Evolutionary conservation across 2,797 vertebrate species (phyloP), one percentile per base, ranked within the genome.

Genomic region (Coccyzus lansbergi): DNA sequence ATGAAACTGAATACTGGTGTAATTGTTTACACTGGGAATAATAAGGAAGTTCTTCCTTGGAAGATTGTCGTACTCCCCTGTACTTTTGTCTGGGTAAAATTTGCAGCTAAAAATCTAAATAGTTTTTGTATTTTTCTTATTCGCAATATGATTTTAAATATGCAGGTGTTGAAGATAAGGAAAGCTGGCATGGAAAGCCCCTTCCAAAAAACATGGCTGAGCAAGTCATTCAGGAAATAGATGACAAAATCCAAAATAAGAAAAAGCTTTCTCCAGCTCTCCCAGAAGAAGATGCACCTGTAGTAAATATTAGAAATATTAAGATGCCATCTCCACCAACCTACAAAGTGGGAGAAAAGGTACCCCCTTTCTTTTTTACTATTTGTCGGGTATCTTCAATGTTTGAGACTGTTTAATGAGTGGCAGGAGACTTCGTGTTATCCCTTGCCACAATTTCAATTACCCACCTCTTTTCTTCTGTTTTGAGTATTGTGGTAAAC

Each of bases 261-360:
- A 99, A 99, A 97, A 99, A 98, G 86, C 97, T 99, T 95, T 98
- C 98, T 93, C 98, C 99, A 1, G 96, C 98, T 0, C 96, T 98
- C 28, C 99, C 99, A 0, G 95, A 98, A 59, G 99, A 99, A 93
- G 98, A 99, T 55, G 98, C 98, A 26, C 99, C 99, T 14, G 89
- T 97, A 0, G 97, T 99, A 92, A 98, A 98, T 95, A 98, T 99
- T 93, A 98, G 98, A 95, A 99, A 99, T 95, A 98, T 99, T 95
- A 98, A 98, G 95, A 99, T 99, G 99, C 98, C 98, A 26, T 99
- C 98, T 7, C 98, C 98, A 14, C 99, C 99, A 79, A 98, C 94
- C 97, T 99, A 99, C 96, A 99, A 99, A 97, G 78, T 98, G 36
- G 99, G 99, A 94, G 99, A 99, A 94, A 99, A 99, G 98, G 99